Conservation (phyloP, 2,113 vertebrate species). For the Mobula birostris region DNA sequence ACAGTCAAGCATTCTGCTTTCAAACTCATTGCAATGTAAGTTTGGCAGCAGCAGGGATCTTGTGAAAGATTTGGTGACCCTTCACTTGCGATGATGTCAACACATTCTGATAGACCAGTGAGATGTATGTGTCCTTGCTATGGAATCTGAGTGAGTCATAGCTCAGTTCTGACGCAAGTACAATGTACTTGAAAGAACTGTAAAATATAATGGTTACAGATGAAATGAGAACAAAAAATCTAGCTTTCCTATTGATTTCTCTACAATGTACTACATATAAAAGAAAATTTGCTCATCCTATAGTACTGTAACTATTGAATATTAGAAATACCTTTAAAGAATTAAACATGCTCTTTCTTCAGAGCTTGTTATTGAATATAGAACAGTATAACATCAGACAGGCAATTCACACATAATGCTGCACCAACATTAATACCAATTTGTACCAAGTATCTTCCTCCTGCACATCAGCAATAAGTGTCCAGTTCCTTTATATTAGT, state of each 20-base stretch:
- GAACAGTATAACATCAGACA: no score
- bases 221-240: constrained; percentile 3
- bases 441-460: no score
- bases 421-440: no score
- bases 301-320: neutral
- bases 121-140: neutral
- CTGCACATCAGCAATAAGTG: no score
- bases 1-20: neutral
- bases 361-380: neutral
- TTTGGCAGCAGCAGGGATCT: neutral
- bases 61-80: constrained; percentile 1
- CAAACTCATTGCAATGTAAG: neutral
- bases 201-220: constrained; percentile 28
- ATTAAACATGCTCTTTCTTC: neutral
- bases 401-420: no score
- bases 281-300: neutral
- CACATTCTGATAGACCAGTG: constrained; percentile 9
- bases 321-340: neutral
- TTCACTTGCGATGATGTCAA: constrained; percentile 13
- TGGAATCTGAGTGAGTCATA: constrained; percentile 8
- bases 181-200: constrained; percentile 9
- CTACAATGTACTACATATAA: neutral
- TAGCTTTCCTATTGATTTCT: neutral
- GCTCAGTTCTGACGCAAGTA: neutral
- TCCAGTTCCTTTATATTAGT: no score